Base-by-base conservation (phyloP, 2,113 vertebrate species). In the Upupa epops region DNA sequence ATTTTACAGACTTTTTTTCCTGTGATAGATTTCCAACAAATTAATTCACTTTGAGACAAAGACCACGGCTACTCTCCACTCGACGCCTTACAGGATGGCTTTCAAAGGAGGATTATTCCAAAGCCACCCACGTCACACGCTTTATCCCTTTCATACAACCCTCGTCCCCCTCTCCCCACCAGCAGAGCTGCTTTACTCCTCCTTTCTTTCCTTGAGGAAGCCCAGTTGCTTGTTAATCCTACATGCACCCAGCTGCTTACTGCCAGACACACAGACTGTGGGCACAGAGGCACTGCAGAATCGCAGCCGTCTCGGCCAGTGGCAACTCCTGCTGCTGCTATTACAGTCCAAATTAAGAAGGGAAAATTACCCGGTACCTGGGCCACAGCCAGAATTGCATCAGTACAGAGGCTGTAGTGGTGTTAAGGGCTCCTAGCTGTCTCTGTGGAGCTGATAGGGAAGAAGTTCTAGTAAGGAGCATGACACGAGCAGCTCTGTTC, bases 1-100 rank as follows among this genome's bases (percentile, higher is more conserved):
- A 96, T 89, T 94, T 96, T 96, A 95, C 68, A 93, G 86, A 92
- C 32, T 86, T 86, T 87, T 92, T 96, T 97, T 28, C 95, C 98
- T 98, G 92, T 77, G 94, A 96, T 82, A 92, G 73, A 96, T 96
- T 95, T 82, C 90, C 63, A 96, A 65, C 48, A 96, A 29, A 55
- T 91, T 72, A 87, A 88, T 95, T 73, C 88, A 84, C 40, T 92
- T 80, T 19, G 28, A 88, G 52, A 71, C 55, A 92, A 90, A 73
- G n/a, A 49, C 9, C 13, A 63, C 42, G 37, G 59, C 71, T 86
- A 49, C 55, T 90, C 56, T 89, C 71, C 51, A 93, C 17, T 55
- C 63, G 37, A 15, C 2, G 7, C 40, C 74, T 63, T 25, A 73
- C 37, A 60, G 52, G 24, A 73, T 8, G 12, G 25, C 31, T 88